Conservation (phyloP, 2,113 vertebrate species). For the Pseudois nayaur region DNA sequence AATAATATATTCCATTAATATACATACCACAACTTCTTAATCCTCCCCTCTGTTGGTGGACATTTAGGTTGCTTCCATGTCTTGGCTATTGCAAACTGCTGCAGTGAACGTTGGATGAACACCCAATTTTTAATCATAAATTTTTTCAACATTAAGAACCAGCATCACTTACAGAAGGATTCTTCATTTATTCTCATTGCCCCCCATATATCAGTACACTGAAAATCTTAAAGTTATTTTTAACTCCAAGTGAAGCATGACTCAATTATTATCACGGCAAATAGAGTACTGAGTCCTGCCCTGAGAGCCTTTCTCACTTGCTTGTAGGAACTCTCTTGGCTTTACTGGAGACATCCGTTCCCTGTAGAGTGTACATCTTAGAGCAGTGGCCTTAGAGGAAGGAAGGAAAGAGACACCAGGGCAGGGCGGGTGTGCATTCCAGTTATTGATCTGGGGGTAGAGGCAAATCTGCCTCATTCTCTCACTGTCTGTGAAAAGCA, state of each 20-base stretch:
- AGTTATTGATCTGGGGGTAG: neutral
- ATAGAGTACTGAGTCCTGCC: neutral
- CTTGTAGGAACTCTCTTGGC: neutral
- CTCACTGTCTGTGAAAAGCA: neutral
- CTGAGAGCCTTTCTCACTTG: neutral
- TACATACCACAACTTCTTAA: neutral
- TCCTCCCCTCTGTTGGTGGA: neutral
- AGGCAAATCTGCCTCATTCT: neutral
- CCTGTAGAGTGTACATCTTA: neutral
- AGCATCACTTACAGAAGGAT: neutral
- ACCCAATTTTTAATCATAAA: neutral
- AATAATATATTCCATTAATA: neutral
- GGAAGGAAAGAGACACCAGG: neutral
- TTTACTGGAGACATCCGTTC: neutral
- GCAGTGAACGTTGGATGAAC: neutral
- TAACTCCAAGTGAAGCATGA: conserved; percentile 23
- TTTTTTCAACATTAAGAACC: conserved; percentile 17
- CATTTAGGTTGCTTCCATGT: neutral
- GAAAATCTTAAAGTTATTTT: neutral
- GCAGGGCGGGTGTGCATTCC: neutral
- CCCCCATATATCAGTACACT: neutral
- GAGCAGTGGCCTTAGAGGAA: neutral
- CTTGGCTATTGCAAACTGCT: neutral
- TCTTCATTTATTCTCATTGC: neutral
- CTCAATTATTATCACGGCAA: conserved; percentile 25